Evolutionary conservation across 1,140 invertebrate genomes (phyloP), one percentile per base, ranked within the genome.

Genomic region (Drosophila eugracilis): DNA sequence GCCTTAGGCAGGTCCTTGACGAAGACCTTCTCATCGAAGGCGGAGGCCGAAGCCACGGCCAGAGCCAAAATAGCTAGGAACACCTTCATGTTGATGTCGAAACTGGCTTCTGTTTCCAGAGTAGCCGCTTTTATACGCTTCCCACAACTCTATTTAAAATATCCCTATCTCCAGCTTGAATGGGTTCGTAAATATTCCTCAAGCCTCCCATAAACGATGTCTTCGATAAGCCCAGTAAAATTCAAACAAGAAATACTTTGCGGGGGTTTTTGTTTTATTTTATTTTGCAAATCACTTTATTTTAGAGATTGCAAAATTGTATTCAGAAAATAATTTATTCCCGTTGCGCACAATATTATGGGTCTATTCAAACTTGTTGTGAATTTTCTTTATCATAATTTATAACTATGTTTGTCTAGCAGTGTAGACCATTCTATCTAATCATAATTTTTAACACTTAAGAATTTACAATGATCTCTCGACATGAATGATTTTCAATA

Each of bases 21-120:
- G 45, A 69, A 69, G 17, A 72, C 69, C 54, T 66, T 65, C 28
- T 39, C 55, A 12, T 66, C 55, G 42, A 32, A 62, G 42, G 62
- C 62, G 19, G 62, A 7, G 26, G 62, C 62, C 41, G 62, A 66
- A 2, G 62, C 55, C 57, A 66, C 62, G 62, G 62, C 62, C 34
- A 66, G 57, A 49, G 62, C 62, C 57, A 66, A 34, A 12, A 66
- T 66, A 62, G 62, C 47, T 37, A 67, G 28, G 45, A 66, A 66
- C 62, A 66, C 62, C 62, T 66, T 66, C 62, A 66, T 83, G 45
- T 69, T 77, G 48, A 36, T 88, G 50, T 53, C 52, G 14, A 55
- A 42, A 37, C 62, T 81, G 49, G 66, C 36, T 48, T 49, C 60
- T n/a, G 65, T 17, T 26, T 14, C 52, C 4, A 21, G 47, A 52